Conservation (phyloP, 2,888 invertebrate species). For the Scrobipalpa costella region DNA sequence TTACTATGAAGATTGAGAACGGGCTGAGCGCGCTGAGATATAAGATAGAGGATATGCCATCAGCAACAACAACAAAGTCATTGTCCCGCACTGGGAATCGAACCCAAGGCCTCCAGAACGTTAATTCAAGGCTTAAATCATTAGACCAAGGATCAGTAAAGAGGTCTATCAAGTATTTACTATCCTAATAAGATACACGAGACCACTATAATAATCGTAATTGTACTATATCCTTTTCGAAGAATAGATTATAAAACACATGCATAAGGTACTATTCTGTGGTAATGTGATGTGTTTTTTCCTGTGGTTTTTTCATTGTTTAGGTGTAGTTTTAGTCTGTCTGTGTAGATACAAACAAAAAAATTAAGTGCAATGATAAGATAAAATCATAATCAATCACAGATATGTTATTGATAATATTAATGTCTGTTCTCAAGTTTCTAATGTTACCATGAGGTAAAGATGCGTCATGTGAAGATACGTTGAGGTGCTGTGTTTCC, state of each 20-base stretch:
- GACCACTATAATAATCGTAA: too few species aligned
- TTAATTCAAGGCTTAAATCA: too few species aligned
- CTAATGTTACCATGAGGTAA: background rate
- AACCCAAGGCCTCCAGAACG: too few species aligned
- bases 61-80: too few species aligned
- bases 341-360: background rate
- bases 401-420: background rate
- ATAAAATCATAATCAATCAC: conserved; percentile 5
- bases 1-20: conserved; percentile 89
- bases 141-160: too few species aligned
- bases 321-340: background rate
- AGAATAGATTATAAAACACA: too few species aligned
- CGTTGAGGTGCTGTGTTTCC: conserved; percentile 2
- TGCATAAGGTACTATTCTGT: too few species aligned
- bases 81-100: too few species aligned
- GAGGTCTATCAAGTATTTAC: too few species aligned
- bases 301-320: background rate
- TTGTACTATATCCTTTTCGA: too few species aligned
- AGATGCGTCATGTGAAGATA: background rate
- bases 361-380: background rate
- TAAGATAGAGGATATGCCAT: conserved; percentile 22
- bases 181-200: too few species aligned
- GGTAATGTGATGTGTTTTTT: too few species aligned
- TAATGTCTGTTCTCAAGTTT: background rate
- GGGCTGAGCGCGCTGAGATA: conserved; percentile 90